Conservation (phyloP, 2,888 invertebrate genomes). For the Chaetogeoica ovagalla region DNA sequence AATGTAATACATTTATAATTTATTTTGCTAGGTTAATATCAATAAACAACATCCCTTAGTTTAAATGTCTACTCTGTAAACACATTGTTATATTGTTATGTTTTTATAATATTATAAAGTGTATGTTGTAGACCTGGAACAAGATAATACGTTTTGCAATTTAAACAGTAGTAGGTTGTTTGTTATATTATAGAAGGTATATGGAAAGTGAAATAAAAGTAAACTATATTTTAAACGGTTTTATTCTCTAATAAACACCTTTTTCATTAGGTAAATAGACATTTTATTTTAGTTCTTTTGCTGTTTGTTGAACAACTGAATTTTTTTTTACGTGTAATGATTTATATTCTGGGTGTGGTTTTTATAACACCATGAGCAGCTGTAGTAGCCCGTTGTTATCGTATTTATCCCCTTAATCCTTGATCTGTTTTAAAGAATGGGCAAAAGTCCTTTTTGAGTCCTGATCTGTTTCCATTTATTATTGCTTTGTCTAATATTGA, state of each 20-base stretch:
- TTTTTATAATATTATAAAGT: conserved; percentile 14
- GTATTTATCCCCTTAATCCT: no score
- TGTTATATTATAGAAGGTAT: not conserved
- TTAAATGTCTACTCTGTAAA: conserved; percentile 25
- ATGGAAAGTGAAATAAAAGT: not conserved
- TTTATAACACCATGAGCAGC: no score
- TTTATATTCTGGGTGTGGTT: no score
- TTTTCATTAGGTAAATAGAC: not conserved
- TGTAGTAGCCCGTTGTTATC: no score
- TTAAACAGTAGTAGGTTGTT: not conserved
- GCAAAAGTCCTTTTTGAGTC: no score
- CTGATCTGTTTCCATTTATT: no score
- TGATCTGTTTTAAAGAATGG: no score
- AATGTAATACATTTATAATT: not conserved
- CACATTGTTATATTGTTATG: conserved; percentile 29
- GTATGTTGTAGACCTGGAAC: not conserved
- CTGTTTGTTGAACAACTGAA: no score
- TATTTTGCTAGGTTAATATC: conserved; percentile 1
- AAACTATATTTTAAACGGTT: not conserved
- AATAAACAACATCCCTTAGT: not conserved
- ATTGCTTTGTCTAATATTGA: no score
- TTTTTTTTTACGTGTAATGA: no score
- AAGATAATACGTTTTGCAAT: not conserved
- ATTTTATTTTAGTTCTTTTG: not conserved
- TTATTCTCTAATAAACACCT: not conserved